Base-by-base conservation (phyloP, 1,140 invertebrate species). In the Catajapyx aquilonaris region DNA sequence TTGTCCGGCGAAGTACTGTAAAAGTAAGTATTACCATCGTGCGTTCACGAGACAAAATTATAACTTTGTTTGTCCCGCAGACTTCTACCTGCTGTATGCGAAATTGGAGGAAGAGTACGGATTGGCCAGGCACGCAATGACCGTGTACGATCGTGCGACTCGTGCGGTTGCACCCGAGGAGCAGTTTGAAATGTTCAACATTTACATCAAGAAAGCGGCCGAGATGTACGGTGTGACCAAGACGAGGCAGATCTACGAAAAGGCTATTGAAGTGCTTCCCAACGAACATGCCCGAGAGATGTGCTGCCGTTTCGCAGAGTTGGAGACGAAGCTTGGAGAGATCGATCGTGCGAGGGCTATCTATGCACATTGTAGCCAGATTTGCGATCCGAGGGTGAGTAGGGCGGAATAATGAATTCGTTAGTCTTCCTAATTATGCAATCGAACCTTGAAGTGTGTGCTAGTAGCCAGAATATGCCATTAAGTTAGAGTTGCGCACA, bases 31-130 rank as follows among this genome's bases (percentile, higher is more conserved):
- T n/a, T n/a, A n/a, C n/a, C n/a, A n/a, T n/a, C n/a, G n/a, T n/a
- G n/a, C n/a, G 25, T 40, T 28, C 30, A 1, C 28, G 3, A 9
- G 19, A 28, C n/a, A n/a, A n/a, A n/a, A n/a, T n/a, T 38, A 41
- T 33, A 18, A 40, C 16, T 45, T 41, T 47, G 48, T 33, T 41
- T 31, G 35, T 38, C 22, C 55, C 59, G 30, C 45, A 73, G 76
- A 75, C 34, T 73, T 99, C 41, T 99, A 88, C 59, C 61, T 98
- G 32, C 56, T 99, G 1, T 99, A 98, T 64, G 93, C 93, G 1
- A 95, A 97, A 62, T 60, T 97, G 43, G 95, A 99, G 62, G 94
- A 99, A 63, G 83, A 98, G 48, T 81, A 96, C 65, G 95, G 95
- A 1, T 65, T 98, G 47, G 87, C 91, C 0, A 68, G 90, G 44